These are phyloP conservation scores for Ips typographus DNA, from an alignment of 1,140 invertebrate genomes.

Conservation along the genomic window DNA sequence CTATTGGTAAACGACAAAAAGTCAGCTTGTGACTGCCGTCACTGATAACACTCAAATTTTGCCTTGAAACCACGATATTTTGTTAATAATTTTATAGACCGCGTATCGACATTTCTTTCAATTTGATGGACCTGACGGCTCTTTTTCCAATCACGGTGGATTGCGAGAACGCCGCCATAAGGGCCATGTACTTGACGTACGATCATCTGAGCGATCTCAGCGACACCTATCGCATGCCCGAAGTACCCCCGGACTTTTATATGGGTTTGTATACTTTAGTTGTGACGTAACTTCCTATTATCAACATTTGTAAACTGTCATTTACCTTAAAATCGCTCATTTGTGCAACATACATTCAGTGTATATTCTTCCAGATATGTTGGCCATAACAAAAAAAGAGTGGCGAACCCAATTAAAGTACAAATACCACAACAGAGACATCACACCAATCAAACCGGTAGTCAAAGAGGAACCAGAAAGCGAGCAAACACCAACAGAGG, in stretches of 20 bases:
- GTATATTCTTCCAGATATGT: slow-evolving; percentile 37
- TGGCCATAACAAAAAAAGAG: slow-evolving; percentile 32
- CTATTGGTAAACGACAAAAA: no score
- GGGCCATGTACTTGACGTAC: slow-evolving; percentile 62
- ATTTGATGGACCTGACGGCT: slow-evolving; percentile 58
- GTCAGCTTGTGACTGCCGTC: no score
- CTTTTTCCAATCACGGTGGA: slow-evolving; percentile 55
- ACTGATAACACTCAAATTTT: no score
- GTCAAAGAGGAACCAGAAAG: neutral
- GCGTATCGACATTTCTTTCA: slow-evolving; percentile 59
- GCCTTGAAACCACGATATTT: no score
- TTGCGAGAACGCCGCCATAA: slow-evolving; percentile 58
- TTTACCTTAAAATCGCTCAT: neutral
- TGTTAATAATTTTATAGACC: slow-evolving; percentile 41
- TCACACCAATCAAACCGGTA: slow-evolving; percentile 11
- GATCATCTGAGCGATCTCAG: slow-evolving; percentile 61
- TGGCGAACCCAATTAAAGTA: slow-evolving; percentile 42
- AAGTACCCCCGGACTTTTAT: slow-evolving; percentile 41
- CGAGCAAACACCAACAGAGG: neutral
- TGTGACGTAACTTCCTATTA: neutral
- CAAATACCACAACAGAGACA: slow-evolving; percentile 44
- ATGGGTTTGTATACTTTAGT: slow-evolving; percentile 18
- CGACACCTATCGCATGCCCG: slow-evolving; percentile 49
- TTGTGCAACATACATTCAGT: neutral
- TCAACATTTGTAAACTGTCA: neutral